These are phyloP conservation scores for Magallana ariakensis DNA, from an alignment of 1,140 invertebrate species.

Conservation along the genomic window DNA sequence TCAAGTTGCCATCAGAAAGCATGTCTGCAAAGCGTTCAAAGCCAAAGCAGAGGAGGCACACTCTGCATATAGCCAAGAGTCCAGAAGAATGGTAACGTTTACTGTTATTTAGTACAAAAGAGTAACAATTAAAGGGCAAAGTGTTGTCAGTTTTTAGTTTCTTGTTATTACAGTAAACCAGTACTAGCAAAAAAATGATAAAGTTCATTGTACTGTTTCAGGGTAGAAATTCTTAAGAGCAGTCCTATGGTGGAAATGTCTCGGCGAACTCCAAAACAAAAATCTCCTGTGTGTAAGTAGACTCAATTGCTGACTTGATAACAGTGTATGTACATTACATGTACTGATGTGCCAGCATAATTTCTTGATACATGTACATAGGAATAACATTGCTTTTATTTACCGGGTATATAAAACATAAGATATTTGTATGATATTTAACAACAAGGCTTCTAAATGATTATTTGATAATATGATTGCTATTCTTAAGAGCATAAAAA, in stretches of 20 bases:
- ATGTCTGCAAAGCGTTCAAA: conserved; percentile 8
- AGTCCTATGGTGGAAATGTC: conserved; percentile 72
- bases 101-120: not conserved
- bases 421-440: too few species aligned
- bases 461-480: too few species aligned
- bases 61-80: conserved; percentile 43
- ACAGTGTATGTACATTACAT: too few species aligned
- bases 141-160: too few species aligned
- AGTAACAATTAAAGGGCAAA: too few species aligned
- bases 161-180: too few species aligned
- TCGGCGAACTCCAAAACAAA: conserved; percentile 60
- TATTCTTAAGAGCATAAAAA: too few species aligned
- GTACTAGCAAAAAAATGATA: too few species aligned
- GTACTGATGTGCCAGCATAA: not conserved
- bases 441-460: not conserved
- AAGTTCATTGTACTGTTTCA: conserved; percentile 49
- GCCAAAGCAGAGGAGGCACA: conserved; percentile 16
- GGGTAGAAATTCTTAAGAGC: conserved; percentile 63
- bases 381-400: too few species aligned
- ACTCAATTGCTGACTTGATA: not conserved
- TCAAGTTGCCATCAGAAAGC: not conserved
- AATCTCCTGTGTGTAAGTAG: conserved; percentile 54
- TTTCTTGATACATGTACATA: not conserved
- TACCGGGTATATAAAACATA: too few species aligned
- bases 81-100: conserved; percentile 56